Conservation (phyloP, 2,797 vertebrate species). For the Poecile montanus region DNA sequence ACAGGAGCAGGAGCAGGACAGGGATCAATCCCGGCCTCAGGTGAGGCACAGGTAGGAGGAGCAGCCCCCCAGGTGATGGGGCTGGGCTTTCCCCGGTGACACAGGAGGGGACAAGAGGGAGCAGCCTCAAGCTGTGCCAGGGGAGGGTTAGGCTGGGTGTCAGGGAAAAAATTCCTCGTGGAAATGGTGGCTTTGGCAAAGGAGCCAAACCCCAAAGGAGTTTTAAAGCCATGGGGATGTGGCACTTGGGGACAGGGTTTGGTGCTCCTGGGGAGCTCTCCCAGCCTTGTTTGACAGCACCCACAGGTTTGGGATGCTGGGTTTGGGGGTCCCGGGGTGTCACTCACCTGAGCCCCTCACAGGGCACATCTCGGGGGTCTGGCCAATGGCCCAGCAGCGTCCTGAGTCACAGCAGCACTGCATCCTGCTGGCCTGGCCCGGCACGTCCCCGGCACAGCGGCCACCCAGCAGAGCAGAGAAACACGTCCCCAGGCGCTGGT, state of each 20-base stretch:
- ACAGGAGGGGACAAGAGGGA: not conserved
- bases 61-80: not conserved
- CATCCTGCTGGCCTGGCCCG: constrained; percentile 89
- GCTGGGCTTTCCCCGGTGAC: not conserved
- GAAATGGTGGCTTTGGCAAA: not conserved
- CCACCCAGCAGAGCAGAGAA: constrained; percentile 91
- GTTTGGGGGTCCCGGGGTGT: accelerated
- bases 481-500: constrained; percentile 91
- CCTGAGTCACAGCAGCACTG: constrained; percentile 96
- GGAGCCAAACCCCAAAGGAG: not conserved
- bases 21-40: not conserved
- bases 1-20: not conserved
- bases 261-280: not conserved
- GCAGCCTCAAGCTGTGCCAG: not conserved
- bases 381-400: constrained; percentile 91
- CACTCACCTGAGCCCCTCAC: constrained; percentile 89
- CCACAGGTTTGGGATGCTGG: accelerated
- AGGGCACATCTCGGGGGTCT: constrained; percentile 93
- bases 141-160: not conserved
- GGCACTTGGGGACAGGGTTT: not conserved
- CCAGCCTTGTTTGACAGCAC: accelerated
- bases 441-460: constrained; percentile 89
- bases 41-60: not conserved
- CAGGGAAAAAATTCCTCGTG: too few species aligned
- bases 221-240: not conserved